Conservation (phyloP, 2,797 vertebrate genomes). For the Poeciliopsis paucimaculata region DNA sequence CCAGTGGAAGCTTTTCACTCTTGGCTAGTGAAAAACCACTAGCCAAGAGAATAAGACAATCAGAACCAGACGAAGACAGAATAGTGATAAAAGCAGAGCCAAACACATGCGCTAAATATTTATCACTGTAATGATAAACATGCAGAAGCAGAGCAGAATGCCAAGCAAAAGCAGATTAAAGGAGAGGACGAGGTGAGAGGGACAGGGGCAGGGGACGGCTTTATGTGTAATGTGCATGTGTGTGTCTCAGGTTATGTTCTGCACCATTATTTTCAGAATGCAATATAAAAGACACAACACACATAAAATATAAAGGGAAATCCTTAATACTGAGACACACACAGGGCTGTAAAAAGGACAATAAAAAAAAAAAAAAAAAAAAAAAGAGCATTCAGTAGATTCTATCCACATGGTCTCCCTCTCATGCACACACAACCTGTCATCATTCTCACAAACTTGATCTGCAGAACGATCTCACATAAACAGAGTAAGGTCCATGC, state of each 20-base stretch:
- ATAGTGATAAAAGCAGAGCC: constrained; percentile 25
- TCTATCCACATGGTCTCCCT: constrained; percentile 38
- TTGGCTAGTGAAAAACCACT: constrained; percentile 19
- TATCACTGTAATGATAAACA: constrained; percentile 48
- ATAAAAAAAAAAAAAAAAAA: not conserved
- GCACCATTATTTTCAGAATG: constrained; percentile 58
- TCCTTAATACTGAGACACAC: constrained; percentile 73
- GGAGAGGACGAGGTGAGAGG: constrained; percentile 43
- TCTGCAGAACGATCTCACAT: constrained; percentile 38
- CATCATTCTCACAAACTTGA: constrained; percentile 50
- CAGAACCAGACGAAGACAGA: constrained; percentile 24
- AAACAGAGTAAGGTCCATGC: constrained; percentile 58
- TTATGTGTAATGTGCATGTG: constrained; percentile 66
- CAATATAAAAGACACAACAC: constrained; percentile 42
- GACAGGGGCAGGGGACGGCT: constrained; percentile 43
- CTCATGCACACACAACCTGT: constrained; percentile 52
- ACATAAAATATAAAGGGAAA: constrained; percentile 36
- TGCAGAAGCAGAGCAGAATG: constrained; percentile 60
- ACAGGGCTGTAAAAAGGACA: constrained; percentile 45
- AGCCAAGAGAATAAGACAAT: constrained; percentile 13
- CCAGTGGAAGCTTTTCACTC: constrained; percentile 13
- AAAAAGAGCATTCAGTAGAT: constrained; percentile 28
- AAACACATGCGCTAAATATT: constrained; percentile 30
- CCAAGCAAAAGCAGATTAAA: constrained; percentile 60
- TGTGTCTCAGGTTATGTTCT: constrained; percentile 75